A percentile compares a stretch with the other conserved stretches of the same genome.
Conservation (phyloP, 2,797 vertebrate genomes). For the Cichlasoma orientale region DNA sequence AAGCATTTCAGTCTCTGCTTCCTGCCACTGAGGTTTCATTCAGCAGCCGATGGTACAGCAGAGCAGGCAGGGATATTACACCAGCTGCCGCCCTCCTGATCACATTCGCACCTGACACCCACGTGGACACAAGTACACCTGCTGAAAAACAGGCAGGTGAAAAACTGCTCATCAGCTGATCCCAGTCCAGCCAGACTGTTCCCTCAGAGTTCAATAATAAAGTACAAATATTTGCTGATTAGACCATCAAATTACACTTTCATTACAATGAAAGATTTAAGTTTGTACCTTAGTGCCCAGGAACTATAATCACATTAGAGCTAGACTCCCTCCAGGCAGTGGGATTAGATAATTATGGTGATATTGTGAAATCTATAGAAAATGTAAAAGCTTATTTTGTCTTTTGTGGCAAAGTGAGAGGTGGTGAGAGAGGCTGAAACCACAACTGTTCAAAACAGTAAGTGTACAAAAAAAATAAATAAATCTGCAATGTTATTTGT, state of each 20-base stretch:
- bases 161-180: not conserved
- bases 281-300: too few species aligned
- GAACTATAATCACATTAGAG: too few species aligned
- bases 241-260: too few species aligned
- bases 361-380: not conserved
- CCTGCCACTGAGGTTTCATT: not conserved
- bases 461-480: too few species aligned
- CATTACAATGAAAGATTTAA: too few species aligned
- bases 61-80: not conserved
- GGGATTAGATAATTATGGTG: too few species aligned
- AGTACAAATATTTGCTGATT: too few species aligned
- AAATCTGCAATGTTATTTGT: too few species aligned
- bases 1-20: not conserved
- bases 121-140: slow-evolving; percentile 10
- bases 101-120: not conserved
- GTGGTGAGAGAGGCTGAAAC: too few species aligned
- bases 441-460: too few species aligned
- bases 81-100: not conserved
- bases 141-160: not conserved
- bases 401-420: too few species aligned
- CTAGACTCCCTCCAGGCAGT: too few species aligned
- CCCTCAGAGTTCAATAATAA: not conserved
- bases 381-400: not conserved
- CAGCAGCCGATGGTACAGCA: not conserved
- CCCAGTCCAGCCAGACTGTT: not conserved